Percentiles rank a stretch among this genome's conserved stretches.
These are phyloP conservation scores for Chouioia cunea DNA, from an alignment of 2,888 invertebrate genomes.

Conservation along the genomic window DNA sequence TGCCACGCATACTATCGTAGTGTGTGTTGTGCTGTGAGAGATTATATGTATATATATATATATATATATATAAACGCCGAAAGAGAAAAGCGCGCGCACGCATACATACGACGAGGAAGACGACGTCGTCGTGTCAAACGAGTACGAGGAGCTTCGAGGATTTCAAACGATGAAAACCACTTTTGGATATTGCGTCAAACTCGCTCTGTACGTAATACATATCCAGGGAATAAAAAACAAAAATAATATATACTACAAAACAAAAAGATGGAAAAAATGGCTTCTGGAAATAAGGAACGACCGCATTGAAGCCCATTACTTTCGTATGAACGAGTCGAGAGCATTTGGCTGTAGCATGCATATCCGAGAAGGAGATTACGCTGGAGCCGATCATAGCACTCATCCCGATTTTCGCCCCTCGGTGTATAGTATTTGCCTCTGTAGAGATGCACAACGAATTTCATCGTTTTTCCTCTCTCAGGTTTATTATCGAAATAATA, in stretches of 20 bases:
- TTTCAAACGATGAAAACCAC: conserved; percentile 47
- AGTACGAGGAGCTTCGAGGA: conserved; percentile 9
- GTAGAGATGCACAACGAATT: too few relatives aligned
- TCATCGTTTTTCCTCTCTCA: too few relatives aligned
- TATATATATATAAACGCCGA: too few relatives aligned
- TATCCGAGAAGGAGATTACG: conserved; percentile 26
- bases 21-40: too few relatives aligned
- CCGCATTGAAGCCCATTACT: conserved; percentile 43
- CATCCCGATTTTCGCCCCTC: too few relatives aligned
- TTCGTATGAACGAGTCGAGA: conserved; percentile 41
- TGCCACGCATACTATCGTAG: not conserved
- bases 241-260: too few relatives aligned
- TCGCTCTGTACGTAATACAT: not conserved
- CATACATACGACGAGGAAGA: not conserved
- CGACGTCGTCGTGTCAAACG: not conserved
- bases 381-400: too few relatives aligned
- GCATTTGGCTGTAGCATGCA: conserved; percentile 39
- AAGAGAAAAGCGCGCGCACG: conserved; percentile 8
- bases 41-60: too few relatives aligned
- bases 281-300: not conserved
- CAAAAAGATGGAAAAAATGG: too few relatives aligned
- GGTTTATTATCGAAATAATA: too few relatives aligned
- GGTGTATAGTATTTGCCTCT: too few relatives aligned
- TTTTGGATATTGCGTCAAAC: conserved; percentile 47
- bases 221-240: not conserved